Conservation (phyloP, 2,888 invertebrate species). For the Polydrusus tereticollis region DNA sequence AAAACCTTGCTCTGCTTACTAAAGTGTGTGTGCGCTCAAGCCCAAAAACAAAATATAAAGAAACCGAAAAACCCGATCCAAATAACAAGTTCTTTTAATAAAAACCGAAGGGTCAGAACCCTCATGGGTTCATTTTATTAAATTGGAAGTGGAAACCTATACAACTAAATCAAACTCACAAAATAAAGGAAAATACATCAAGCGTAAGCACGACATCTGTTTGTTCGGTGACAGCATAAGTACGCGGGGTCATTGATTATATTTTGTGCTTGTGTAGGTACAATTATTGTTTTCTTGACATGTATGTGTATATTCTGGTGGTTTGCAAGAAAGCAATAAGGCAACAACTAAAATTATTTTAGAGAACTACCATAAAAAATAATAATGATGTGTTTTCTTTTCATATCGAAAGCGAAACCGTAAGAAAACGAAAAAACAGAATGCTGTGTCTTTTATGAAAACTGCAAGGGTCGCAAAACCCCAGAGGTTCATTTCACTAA, state of each 20-base stretch:
- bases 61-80: background rate
- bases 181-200: background rate
- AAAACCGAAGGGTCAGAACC: constrained; percentile 10
- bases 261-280: background rate
- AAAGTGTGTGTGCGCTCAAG: background rate
- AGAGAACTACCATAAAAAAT: no score
- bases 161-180: background rate
- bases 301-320: no score
- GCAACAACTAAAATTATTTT: no score
- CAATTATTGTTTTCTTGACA: background rate
- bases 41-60: background rate
- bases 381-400: no score
- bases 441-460: constrained; percentile 4
- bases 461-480: constrained; percentile 3
- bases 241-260: background rate
- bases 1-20: background rate
- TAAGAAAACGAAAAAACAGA: background rate
- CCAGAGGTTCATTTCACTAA: background rate
- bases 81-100: constrained; percentile 5
- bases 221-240: background rate
- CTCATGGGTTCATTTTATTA: constrained; percentile 6
- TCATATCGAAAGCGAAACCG: no score
- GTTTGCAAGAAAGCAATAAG: no score
- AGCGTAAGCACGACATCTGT: background rate
- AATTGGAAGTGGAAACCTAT: background rate